Conservation (phyloP, 2,113 vertebrate genomes). For the Aramus guarauna region DNA sequence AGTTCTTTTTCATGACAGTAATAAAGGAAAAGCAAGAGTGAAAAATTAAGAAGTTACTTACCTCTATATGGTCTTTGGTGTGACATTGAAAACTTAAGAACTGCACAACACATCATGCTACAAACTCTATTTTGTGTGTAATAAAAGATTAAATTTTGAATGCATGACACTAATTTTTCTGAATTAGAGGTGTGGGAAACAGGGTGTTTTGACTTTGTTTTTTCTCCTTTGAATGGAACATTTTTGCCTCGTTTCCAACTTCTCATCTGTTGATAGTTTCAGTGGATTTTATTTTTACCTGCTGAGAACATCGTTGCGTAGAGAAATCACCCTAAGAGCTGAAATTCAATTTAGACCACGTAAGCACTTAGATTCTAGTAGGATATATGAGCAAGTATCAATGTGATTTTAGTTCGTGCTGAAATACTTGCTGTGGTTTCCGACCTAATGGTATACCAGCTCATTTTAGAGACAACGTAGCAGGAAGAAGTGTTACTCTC, state of each 20-base stretch:
- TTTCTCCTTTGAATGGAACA: background rate
- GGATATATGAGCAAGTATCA: background rate
- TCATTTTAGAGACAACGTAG: background rate
- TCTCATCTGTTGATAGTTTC: background rate
- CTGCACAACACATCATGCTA: background rate
- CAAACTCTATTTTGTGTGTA: background rate
- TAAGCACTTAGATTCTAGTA: background rate
- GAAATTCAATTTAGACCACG: conserved; percentile 26
- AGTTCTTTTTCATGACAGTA: background rate
- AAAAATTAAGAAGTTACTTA: conserved; percentile 25
- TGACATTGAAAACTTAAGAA: background rate
- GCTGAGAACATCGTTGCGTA: background rate
- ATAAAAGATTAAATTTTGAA: background rate
- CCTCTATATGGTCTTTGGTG: background rate
- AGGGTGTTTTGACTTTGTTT: background rate
- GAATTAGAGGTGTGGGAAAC: background rate
- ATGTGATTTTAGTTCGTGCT: conserved; percentile 4
- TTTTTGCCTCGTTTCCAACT: background rate
- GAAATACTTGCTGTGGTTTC: conserved; percentile 41
- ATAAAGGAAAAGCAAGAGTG: background rate
- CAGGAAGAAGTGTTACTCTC: background rate
- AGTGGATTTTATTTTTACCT: background rate
- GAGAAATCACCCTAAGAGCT: background rate
- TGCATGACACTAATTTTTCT: background rate
- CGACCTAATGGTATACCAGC: background rate